phyloP scores from a whole-genome alignment of 2,113 vertebrate genomes.

The Eonycteris spelaea region DNA sequence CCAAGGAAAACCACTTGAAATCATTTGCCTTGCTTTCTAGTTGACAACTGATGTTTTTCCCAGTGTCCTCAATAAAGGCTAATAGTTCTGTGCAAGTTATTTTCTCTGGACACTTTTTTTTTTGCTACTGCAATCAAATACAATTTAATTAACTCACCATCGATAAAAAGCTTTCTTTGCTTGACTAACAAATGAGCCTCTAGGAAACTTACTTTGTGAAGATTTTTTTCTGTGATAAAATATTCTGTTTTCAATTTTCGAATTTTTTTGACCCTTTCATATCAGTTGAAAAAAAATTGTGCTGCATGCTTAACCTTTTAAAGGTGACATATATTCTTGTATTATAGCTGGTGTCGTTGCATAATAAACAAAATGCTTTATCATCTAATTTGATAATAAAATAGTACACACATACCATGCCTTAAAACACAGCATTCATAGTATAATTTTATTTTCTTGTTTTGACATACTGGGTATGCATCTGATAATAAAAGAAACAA shows the following conservation, averaged over 20 bases:
- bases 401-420: background rate
- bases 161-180: background rate
- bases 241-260: background rate
- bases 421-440: background rate
- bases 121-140: background rate
- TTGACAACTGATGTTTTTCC: background rate
- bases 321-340: background rate
- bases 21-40: background rate
- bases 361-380: background rate
- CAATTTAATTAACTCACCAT: background rate
- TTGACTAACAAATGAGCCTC: background rate
- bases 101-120: background rate
- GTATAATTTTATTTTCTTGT: background rate
- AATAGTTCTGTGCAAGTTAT: background rate
- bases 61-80: background rate
- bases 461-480: background rate
- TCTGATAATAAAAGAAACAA: background rate
- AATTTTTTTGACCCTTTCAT: background rate
- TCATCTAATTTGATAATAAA: background rate
- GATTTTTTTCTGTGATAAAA: background rate
- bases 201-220: background rate
- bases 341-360: background rate
- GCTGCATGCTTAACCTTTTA: background rate
- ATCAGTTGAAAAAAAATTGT: background rate
- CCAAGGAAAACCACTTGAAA: background rate